Percentiles rank a stretch among this genome's conserved stretches.
These are phyloP conservation scores for Boloria euphrosyne DNA, from an alignment of 2,888 invertebrate genomes.

Conservation along the genomic window DNA sequence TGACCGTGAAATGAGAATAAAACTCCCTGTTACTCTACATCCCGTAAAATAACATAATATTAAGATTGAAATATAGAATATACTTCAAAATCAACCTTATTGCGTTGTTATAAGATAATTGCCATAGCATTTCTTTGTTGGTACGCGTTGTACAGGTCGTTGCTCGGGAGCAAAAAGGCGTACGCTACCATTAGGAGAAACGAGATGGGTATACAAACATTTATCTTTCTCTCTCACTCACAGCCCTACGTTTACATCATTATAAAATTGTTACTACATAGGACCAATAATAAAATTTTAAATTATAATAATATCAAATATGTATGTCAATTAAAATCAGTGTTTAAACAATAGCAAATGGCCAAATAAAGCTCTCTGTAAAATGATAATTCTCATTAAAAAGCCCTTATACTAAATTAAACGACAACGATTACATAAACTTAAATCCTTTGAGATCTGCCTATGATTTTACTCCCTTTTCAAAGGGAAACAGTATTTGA, in stretches of 20 bases:
- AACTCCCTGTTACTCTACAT: conserved; percentile 61
- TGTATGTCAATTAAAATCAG: no score
- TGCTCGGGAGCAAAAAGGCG: conserved; percentile 61
- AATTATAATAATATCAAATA: no score
- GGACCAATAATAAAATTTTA: no score
- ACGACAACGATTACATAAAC: neutral
- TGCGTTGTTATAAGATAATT: neutral
- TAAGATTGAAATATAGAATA: conserved; percentile 2
- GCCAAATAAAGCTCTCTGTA: neutral
- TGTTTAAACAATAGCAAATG: no score
- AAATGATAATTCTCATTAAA: neutral
- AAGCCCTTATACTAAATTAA: neutral
- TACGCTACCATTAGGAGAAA: conserved; percentile 60
- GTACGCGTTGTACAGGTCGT: conserved; percentile 62
- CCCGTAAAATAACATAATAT: conserved; percentile 59
- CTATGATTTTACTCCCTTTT: conserved; percentile 39
- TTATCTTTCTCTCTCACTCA: conserved; percentile 52
- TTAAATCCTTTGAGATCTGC: conserved; percentile 3
- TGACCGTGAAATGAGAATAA: conserved; percentile 72
- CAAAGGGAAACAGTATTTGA: conserved; percentile 54
- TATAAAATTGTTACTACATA: neutral
- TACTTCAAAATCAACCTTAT: conserved; percentile 23
- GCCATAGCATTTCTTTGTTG: conserved; percentile 19
- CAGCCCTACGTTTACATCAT: conserved; percentile 25
- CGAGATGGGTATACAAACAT: conserved; percentile 70